Base-by-base conservation (phyloP, 2,888 invertebrate species). In the Junonia oenone region DNA sequence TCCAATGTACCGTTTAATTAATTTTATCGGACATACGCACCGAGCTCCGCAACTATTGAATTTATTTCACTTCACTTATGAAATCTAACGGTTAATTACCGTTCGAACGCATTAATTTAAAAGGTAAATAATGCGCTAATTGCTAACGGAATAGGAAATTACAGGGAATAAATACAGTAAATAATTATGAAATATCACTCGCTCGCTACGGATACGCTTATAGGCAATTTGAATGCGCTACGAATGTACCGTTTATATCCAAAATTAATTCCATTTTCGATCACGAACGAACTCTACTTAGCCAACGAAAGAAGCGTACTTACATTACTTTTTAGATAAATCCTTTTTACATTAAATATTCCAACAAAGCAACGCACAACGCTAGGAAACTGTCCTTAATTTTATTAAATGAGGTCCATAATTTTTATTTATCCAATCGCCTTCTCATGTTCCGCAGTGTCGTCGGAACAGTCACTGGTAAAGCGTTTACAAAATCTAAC, bases 291-390 rank as follows among this genome's bases (percentile, higher is more conserved):
- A 47, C 14, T 81, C 81, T 78, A 68, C 68, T 81, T 83, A 84
- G 74, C 61, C 69, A 70, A 75, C 79, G 81, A 82, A 78, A 72
- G 73, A 83, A 86, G 82, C 81, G 72, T 83, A 81, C 79, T 78
- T 81, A 81, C 69, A 72, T 40, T 69, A 72, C 68, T 69, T 73
- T 74, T 55, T 47, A 50, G 49, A 40, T 40, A 55, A 60, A 53
- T 37, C 52, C 47, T 56, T 58, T 56, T 78, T 80, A 81, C 81
- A 83, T 72, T 74, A 73, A 74, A 76, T 75, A 72, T 47, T 74
- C 80, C 82, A 88, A 88, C 81, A 83, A 79, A 81, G 81, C 83
- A 77, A 78, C 80, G 81, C 83, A 81, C 81, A 78, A 81, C 79
- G 75, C 79, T 73, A 65, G 68, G 75, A 69, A 75, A 73, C 78